These are phyloP conservation scores for Drosophila bipectinata DNA, from an alignment of 1,140 invertebrate genomes.

Conservation along the genomic window DNA sequence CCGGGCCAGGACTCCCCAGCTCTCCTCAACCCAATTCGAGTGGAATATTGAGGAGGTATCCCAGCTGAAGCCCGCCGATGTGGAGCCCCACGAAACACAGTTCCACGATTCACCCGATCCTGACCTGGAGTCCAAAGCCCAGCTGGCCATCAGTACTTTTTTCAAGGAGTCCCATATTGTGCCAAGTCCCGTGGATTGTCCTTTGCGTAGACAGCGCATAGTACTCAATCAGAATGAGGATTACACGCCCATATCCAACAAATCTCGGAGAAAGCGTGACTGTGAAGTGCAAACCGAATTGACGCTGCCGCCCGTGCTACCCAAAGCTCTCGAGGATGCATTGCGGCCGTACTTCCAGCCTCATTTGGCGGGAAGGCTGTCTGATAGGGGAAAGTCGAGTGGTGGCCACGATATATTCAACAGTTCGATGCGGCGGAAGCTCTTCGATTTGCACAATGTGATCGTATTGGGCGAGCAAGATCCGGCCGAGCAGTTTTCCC, in stretches of 20 bases:
- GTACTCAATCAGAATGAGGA: conserved; percentile 58
- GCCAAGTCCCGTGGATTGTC: conserved; percentile 85
- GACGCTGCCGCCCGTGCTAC: conserved; percentile 84
- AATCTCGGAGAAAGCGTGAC: conserved; percentile 51
- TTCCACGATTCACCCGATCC: conserved; percentile 84
- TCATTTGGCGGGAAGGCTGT: conserved; percentile 51
- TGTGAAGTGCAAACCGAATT: conserved; percentile 84
- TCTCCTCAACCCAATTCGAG: conserved; percentile 84
- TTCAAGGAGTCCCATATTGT: conserved; percentile 85
- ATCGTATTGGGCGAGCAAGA: conserved; percentile 64
- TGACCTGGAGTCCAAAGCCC: conserved; percentile 85
- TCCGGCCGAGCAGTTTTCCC: conserved; percentile 4
- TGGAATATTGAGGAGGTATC: conserved; percentile 86
- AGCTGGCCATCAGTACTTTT: conserved; percentile 85
- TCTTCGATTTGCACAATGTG: conserved; percentile 74
- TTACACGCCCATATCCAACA: conserved; percentile 74
- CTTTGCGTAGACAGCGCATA: conserved; percentile 76
- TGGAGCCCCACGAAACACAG: conserved; percentile 85
- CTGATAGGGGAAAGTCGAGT: conserved; percentile 15
- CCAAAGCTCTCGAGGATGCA: conserved; percentile 84
- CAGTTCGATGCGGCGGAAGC: conserved; percentile 75
- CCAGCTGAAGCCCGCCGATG: conserved; percentile 84
- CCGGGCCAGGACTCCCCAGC: conserved; percentile 71
- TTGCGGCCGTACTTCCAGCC: conserved; percentile 85
- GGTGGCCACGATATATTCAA: conserved; percentile 53